Base-by-base conservation (phyloP, 2,888 invertebrate genomes). In the Sericinus montela region DNA sequence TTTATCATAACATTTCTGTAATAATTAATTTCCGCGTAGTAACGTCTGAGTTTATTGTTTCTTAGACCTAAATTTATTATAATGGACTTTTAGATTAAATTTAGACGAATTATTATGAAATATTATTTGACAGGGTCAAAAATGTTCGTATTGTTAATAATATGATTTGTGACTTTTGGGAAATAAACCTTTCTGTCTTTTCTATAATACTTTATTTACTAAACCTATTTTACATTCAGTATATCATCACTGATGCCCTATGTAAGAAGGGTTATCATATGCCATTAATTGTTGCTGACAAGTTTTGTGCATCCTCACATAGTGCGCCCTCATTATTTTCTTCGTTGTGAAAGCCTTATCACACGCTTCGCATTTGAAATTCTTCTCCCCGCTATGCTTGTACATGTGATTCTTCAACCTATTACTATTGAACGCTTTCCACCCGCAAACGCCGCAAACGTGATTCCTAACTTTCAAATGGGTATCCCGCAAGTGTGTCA, bases 391-490 rank as follows among this genome's bases (percentile, higher is more conserved):
- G 16, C 84, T 86, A 28, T 87, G 87, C 23, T 86, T 87, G 19
- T 77, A 86, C 87, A 87, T 87, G 48, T 88, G 88, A 16, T 83
- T 82, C 56, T 89, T 90, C 44, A 92, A 64, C 0, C 91, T 70
- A 41, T 89, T 87, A 16, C 81, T 87, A 38, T 78, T 82, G 32
- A 82, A 85, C 0, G 87, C 83, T 41, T 79, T 83, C 77, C 78
- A 86, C 0, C 86, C 87, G 16, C 88, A 88, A 0, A 87, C 74
- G 0, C 80, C 69, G 49, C 88, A 88, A 0, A 77, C 63, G 32
- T 83, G 75, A 32, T 86, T 81, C 8, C 84, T 61, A 0, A 83
- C 81, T 54, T 86, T 87, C 32, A 88, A 56, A 58, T 88, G 88
- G 0, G 83, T 72, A 28, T 84, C 84, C 0, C 85, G 54, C 1